Evolutionary conservation across 1,140 invertebrate species (phyloP).

Genomic region (Cryptotermes secundus): DNA sequence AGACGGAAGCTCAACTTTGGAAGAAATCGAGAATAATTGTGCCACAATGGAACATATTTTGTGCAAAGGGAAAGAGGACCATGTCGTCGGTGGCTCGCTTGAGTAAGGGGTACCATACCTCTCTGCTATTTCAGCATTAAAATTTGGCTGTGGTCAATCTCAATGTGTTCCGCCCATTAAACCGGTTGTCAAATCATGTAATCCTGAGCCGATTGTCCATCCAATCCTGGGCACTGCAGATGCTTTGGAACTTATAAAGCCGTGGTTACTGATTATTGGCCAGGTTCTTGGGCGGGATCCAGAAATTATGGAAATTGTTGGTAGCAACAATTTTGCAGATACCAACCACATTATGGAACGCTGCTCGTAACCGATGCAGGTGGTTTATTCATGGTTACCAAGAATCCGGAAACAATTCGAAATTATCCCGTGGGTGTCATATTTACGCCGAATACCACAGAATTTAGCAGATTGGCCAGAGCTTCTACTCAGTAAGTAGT

Average conservation of each 20-base stretch:
- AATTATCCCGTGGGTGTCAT: constrained; percentile 77
- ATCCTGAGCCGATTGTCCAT: constrained; percentile 96
- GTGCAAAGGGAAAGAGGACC: constrained; percentile 87
- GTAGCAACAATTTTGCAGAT: constrained; percentile 43
- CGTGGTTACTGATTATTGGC: constrained; percentile 89
- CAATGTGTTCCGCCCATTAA: constrained; percentile 87
- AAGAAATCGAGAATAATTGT: constrained; percentile 8
- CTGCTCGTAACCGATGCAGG: constrained; percentile 95
- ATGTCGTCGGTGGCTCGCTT: constrained; percentile 86
- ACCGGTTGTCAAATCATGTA: constrained; percentile 91
- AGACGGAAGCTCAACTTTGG: background rate
- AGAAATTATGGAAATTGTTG: constrained; percentile 59
- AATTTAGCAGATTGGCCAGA: constrained; percentile 77
- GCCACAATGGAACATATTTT: constrained; percentile 43
- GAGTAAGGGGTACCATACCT: constrained; percentile 98
- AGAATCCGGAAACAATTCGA: constrained; percentile 72
- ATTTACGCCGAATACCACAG: constrained; percentile 92
- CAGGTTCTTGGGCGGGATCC: constrained; percentile 84
- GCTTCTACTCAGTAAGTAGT: constrained; percentile 46
- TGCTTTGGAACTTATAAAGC: constrained; percentile 65
- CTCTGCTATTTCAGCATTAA: constrained; percentile 84
- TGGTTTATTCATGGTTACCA: constrained; percentile 80
- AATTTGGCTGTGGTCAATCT: constrained; percentile 86
- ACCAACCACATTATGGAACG: constrained; percentile 58
- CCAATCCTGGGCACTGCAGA: constrained; percentile 72